phyloP scores from a whole-genome alignment of 1,140 invertebrate species.

The Aplysia californica region DNA sequence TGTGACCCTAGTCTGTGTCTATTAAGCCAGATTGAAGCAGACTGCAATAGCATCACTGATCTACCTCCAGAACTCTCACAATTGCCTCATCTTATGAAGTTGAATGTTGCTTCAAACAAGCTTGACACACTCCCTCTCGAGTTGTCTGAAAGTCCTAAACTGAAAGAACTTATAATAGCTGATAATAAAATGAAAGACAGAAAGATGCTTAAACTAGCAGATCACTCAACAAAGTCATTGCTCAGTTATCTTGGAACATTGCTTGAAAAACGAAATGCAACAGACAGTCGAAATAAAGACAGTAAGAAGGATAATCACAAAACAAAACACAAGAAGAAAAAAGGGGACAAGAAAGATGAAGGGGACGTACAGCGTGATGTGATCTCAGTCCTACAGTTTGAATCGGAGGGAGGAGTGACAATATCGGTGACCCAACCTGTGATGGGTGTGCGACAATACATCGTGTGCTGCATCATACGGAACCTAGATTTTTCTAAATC shows the following conservation, averaged over 20 bases:
- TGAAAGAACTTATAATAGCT: slow-evolving; percentile 77
- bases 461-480: slow-evolving; percentile 79
- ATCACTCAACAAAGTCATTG: slow-evolving; percentile 61
- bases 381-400: slow-evolving; percentile 72
- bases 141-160: slow-evolving; percentile 74
- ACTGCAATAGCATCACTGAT: slow-evolving; percentile 75
- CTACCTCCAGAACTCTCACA: slow-evolving; percentile 73
- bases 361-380: slow-evolving; percentile 50
- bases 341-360: slow-evolving; percentile 41
- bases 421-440: slow-evolving; percentile 73
- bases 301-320: slow-evolving; percentile 48
- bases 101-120: slow-evolving; percentile 79
- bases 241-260: slow-evolving; percentile 57
- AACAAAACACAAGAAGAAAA: slow-evolving; percentile 51
- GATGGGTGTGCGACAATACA: slow-evolving; percentile 75
- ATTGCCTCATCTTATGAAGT: slow-evolving; percentile 75
- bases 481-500: slow-evolving; percentile 75
- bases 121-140: slow-evolving; percentile 75
- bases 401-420: slow-evolving; percentile 69
- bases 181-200: slow-evolving; percentile 80
- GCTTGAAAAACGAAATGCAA: slow-evolving; percentile 68
- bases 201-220: slow-evolving; percentile 76
- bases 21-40: slow-evolving; percentile 77
- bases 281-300: slow-evolving; percentile 48
- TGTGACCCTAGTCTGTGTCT: slow-evolving; percentile 73